Conservation (phyloP, 2,797 vertebrate genomes). For the Dendrocincla fuliginosa region DNA sequence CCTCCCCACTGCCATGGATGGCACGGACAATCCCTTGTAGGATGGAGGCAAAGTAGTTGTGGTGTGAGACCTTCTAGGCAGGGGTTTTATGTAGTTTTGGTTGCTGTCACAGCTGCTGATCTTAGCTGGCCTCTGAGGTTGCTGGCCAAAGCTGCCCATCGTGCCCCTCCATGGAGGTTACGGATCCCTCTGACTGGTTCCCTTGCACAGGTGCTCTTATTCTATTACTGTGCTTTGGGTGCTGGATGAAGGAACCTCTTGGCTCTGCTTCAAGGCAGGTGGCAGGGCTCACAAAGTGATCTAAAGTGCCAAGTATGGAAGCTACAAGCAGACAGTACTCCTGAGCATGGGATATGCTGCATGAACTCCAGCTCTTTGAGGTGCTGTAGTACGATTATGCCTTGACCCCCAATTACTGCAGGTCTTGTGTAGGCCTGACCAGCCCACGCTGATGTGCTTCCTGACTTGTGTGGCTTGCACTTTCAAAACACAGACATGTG, state of each 20-base stretch:
- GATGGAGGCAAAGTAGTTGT: background rate
- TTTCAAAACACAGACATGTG: background rate
- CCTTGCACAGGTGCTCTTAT: fast-evolving
- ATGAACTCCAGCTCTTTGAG: background rate
- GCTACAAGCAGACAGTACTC: background rate
- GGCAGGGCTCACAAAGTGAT: background rate
- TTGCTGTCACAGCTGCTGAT: background rate
- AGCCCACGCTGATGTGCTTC: background rate
- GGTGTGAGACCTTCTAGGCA: background rate
- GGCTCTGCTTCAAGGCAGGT: background rate
- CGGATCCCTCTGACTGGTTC: background rate
- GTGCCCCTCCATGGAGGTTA: fast-evolving
- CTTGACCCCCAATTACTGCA: background rate
- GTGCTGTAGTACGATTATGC: background rate
- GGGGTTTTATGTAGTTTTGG: background rate
- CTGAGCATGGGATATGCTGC: fast-evolving
- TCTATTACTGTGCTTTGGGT: background rate
- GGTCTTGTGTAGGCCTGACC: background rate
- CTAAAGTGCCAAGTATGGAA: background rate
- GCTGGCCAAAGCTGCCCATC: background rate
- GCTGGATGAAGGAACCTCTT: background rate
- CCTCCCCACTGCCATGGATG: fast-evolving
- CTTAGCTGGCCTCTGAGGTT: background rate
- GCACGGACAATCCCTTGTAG: background rate
- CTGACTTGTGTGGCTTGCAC: fast-evolving